Percentiles rank a stretch among this genome's conserved stretches.
Evolutionary conservation across 2,797 vertebrate genomes (phyloP).

Genomic region (Propithecus perrieri): DNA sequence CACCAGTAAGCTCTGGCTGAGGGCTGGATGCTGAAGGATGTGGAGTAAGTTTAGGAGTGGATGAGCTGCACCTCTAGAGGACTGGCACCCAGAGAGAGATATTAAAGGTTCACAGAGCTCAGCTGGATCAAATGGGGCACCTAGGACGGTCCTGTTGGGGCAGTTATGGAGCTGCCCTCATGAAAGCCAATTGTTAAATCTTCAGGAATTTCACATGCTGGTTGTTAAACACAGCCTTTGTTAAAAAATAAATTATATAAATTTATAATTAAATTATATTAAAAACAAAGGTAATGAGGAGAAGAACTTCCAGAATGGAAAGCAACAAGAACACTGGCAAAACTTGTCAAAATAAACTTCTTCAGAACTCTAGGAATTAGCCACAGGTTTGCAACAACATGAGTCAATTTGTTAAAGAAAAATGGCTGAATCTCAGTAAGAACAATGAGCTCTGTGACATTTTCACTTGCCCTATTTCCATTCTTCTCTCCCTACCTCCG

Average conservation of each 20-base stretch:
- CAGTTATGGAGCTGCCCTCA: background rate
- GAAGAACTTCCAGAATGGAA: background rate
- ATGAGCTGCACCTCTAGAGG: background rate
- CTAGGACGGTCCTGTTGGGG: background rate
- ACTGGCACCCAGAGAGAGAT: background rate
- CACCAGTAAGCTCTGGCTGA: background rate
- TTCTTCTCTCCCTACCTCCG: background rate
- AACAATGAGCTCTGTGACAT: background rate
- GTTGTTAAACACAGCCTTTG: background rate
- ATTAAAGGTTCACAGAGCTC: background rate
- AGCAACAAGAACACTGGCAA: background rate
- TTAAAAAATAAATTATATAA: background rate
- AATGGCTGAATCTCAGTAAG: background rate
- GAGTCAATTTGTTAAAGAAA: background rate
- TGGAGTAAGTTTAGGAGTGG: background rate
- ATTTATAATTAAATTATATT: background rate
- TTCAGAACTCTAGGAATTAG: background rate
- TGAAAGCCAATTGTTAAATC: background rate
- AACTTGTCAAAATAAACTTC: background rate
- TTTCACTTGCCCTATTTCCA: background rate
- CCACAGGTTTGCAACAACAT: background rate
- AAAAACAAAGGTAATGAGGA: background rate
- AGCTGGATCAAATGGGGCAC: background rate
- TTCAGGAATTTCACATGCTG: background rate
- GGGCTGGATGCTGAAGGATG: background rate